These are phyloP conservation scores for Raphicerus campestris DNA, from an alignment of 2,113 vertebrate species.

Conservation along the genomic window DNA sequence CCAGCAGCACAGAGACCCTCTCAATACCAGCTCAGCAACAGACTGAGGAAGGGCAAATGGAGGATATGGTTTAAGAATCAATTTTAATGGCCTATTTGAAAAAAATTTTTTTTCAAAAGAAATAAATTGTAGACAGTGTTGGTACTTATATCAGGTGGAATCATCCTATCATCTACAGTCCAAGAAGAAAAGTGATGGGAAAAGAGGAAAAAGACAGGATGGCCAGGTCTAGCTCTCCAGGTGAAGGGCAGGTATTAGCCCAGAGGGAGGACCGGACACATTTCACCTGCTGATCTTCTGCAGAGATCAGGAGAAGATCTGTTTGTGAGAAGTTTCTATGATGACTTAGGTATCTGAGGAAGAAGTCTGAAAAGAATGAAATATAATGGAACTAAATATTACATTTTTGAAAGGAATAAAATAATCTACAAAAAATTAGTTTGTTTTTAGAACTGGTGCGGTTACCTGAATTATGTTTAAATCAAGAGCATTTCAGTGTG, in stretches of 20 bases:
- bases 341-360: not conserved
- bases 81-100: not conserved
- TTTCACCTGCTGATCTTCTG: not conserved
- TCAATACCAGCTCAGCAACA: not conserved
- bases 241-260: not conserved
- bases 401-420: not conserved
- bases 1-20: not conserved
- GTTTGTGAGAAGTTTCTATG: not conserved
- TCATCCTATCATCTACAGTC: not conserved
- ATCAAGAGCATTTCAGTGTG: not conserved
- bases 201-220: not conserved
- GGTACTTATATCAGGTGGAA: not conserved
- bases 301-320: not conserved
- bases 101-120: not conserved
- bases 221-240: not conserved
- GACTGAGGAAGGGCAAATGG: not conserved
- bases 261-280: not conserved
- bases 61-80: not conserved
- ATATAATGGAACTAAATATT: not conserved
- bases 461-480: not conserved
- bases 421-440: not conserved
- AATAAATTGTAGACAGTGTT: not conserved
- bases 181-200: not conserved
- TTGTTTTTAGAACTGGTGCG: conserved; percentile 6
- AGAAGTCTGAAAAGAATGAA: not conserved